Evolutionary conservation across 2,888 invertebrate genomes (phyloP).

Genomic region (Drosophila anomalata): DNA sequence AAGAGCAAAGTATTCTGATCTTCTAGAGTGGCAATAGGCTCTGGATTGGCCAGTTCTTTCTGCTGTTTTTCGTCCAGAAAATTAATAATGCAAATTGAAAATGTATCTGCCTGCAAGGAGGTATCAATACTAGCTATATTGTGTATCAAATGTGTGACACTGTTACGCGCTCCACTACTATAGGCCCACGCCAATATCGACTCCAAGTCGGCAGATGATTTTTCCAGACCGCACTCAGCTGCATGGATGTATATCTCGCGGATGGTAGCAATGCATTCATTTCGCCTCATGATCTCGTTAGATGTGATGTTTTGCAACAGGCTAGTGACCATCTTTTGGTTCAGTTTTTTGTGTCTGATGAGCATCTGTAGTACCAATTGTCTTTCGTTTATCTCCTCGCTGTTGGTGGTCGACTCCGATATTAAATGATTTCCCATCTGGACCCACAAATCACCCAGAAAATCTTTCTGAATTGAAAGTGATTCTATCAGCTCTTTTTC

Average conservation of each 20-base stretch:
- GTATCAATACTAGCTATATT: conserved; percentile 74
- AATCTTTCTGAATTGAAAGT: conserved; percentile 39
- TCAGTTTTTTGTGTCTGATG: conserved; percentile 67
- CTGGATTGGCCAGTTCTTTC: conserved; percentile 18
- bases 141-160: conserved; percentile 70
- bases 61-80: conserved; percentile 69
- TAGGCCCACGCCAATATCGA: conserved; percentile 75
- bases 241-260: conserved; percentile 70
- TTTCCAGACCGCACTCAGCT: conserved; percentile 71
- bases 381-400: conserved; percentile 73
- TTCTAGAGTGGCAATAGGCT: neutral
- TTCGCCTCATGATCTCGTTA: conserved; percentile 72
- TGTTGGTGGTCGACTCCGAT: conserved; percentile 63
- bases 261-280: conserved; percentile 78
- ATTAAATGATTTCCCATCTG: conserved; percentile 70
- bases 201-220: conserved; percentile 64
- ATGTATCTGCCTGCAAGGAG: conserved; percentile 75
- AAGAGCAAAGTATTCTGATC: conserved; percentile 60
- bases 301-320: conserved; percentile 71
- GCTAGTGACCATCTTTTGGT: conserved; percentile 49
- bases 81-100: conserved; percentile 80
- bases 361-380: conserved; percentile 73
- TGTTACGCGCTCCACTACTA: conserved; percentile 57
- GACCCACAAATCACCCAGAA: conserved; percentile 60
- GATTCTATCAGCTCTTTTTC: conserved; percentile 52